Conservation (phyloP, 2,888 invertebrate species). For the Cerceris ruficornis region DNA sequence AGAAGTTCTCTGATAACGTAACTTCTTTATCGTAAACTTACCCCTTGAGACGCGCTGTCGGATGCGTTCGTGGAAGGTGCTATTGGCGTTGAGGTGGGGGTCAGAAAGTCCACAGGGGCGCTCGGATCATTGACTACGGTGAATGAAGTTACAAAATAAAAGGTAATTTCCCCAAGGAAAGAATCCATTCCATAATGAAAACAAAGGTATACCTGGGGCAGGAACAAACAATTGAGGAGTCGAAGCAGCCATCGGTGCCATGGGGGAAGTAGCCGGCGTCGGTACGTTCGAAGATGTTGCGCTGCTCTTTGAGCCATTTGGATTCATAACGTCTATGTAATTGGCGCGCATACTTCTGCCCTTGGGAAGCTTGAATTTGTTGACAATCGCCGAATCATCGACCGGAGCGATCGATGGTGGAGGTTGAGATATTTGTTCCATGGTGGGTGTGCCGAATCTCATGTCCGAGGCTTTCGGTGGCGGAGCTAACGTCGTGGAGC, state of each 20-base stretch:
- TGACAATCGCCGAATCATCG: slow-evolving; percentile 50
- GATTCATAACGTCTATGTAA: slow-evolving; percentile 95
- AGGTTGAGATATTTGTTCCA: slow-evolving; percentile 52
- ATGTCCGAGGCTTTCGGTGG: slow-evolving; percentile 88
- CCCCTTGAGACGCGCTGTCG: slow-evolving; percentile 75
- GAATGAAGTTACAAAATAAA: neutral
- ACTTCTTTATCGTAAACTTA: slow-evolving; percentile 66
- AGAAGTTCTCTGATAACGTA: slow-evolving; percentile 6
- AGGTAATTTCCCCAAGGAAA: neutral
- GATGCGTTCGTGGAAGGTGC: slow-evolving; percentile 64
- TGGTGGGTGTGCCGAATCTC: slow-evolving; percentile 70
- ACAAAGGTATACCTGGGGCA: slow-evolving; percentile 80
- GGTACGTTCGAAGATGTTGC: slow-evolving; percentile 74
- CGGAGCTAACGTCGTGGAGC: slow-evolving; percentile 84
- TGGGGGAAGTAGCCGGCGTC: slow-evolving; percentile 80
- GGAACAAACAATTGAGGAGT: slow-evolving; percentile 84
- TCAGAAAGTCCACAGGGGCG: slow-evolving; percentile 84
- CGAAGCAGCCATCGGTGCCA: slow-evolving; percentile 80
- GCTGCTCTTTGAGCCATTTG: slow-evolving; percentile 83
- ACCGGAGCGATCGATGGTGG: slow-evolving; percentile 37
- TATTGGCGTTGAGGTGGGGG: slow-evolving; percentile 78
- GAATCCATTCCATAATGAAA: neutral
- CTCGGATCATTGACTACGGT: slow-evolving; percentile 82
- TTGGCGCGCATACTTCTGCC: slow-evolving; percentile 86
- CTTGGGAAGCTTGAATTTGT: slow-evolving; percentile 90